These are phyloP conservation scores for Caenorhabditis zanzibari DNA, from an alignment of 2,888 invertebrate species.

Conservation along the genomic window DNA sequence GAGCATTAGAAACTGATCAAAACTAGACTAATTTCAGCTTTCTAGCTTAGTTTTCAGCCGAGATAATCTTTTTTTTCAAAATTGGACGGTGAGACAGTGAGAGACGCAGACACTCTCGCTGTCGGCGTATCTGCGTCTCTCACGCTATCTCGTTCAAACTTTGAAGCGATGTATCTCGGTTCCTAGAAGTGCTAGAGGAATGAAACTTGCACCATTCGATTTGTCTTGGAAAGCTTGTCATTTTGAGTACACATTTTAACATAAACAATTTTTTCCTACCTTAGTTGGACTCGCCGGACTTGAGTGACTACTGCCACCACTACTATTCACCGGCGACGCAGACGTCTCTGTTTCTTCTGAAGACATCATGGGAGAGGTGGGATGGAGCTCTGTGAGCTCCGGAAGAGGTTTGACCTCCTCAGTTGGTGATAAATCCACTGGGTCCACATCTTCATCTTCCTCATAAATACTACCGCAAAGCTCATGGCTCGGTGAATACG, in stretches of 20 bases:
- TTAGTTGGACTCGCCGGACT: conserved; percentile 52
- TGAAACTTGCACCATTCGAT: too few species aligned
- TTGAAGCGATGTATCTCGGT: background rate
- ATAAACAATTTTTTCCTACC: background rate
- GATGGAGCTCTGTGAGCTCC: conserved; percentile 9
- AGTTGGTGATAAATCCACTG: conserved; percentile 51
- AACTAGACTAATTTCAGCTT: background rate
- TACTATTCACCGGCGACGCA: conserved; percentile 36
- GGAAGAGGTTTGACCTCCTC: conserved; percentile 47
- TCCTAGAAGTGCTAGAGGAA: background rate
- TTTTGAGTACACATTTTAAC: background rate
- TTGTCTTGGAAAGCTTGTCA: too few species aligned
- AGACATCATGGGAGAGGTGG: conserved; percentile 37
- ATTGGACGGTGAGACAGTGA: background rate
- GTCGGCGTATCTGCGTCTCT: too few species aligned
- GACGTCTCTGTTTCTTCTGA: conserved; percentile 52
- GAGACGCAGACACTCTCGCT: background rate
- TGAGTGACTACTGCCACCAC: conserved; percentile 54
- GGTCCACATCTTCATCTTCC: conserved; percentile 57
- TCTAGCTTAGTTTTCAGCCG: background rate
- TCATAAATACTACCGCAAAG: conserved; percentile 62
- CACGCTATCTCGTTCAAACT: background rate
- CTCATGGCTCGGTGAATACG: conserved; percentile 62
- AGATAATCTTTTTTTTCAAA: background rate
- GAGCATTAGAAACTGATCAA: background rate